Conservation (phyloP, 1,140 invertebrate genomes). For the Drosophila rufa region DNA sequence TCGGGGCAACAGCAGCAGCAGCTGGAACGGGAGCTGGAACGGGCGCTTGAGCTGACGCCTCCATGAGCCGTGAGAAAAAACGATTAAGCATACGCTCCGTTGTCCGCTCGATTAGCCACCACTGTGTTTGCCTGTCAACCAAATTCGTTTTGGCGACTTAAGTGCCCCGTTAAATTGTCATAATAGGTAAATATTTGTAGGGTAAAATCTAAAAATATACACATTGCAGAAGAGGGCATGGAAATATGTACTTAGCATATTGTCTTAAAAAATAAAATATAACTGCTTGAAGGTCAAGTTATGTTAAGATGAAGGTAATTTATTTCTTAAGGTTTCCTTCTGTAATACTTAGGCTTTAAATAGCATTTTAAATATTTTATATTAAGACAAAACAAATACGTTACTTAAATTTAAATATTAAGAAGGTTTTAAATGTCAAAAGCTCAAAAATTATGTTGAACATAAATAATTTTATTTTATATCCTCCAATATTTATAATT, state of each 20-base stretch:
- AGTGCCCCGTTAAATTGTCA: conserved; percentile 12
- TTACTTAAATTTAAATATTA: too few species aligned
- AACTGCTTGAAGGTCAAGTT: background rate
- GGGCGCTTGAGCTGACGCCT: conserved; percentile 5
- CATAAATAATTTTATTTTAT: too few species aligned
- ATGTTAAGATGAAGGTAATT: background rate
- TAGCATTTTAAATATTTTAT: background rate
- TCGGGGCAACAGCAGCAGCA: conserved; percentile 11
- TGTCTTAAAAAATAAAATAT: too few species aligned
- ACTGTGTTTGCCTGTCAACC: conserved; percentile 20
- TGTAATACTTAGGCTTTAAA: too few species aligned
- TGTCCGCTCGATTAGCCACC: conserved; percentile 38
- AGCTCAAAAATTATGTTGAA: too few species aligned
- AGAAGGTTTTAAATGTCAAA: too few species aligned
- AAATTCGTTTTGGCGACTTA: conserved; percentile 19
- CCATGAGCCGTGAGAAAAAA: conserved; percentile 32
- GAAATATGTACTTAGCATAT: too few species aligned
- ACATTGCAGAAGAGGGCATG: background rate
- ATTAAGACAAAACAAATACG: too few species aligned
- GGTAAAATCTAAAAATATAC: background rate
- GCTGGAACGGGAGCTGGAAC: conserved; percentile 14
- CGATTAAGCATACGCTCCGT: conserved; percentile 57
- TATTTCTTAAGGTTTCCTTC: background rate
- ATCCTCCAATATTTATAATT: too few species aligned
- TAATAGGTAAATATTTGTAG: conserved; percentile 7